Evolutionary conservation across 2,113 vertebrate species (phyloP).

Genomic region (Corvus moneduloides): DNA sequence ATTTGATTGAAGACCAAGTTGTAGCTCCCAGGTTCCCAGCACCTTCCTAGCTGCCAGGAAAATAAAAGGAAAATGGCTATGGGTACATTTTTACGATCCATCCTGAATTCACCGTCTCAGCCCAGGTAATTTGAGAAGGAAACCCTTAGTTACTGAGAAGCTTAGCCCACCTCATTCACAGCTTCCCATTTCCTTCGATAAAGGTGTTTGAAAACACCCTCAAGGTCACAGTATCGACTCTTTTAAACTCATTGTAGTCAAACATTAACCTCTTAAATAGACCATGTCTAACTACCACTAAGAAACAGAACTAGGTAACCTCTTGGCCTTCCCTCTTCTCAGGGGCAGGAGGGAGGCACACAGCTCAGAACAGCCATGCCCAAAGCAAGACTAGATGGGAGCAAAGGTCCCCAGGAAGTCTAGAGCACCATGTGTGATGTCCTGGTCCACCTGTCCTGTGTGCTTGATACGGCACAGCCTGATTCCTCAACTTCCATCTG

Average conservation of each 20-base stretch:
- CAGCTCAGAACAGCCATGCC: neutral
- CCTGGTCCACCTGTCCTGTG: neutral
- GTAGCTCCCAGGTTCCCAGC: neutral
- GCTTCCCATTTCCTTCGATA: neutral
- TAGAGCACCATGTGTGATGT: fast-evolving
- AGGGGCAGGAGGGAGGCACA: neutral
- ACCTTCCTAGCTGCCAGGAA: neutral
- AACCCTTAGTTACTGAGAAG: neutral
- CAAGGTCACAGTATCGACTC: fast-evolving
- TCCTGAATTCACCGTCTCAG: neutral
- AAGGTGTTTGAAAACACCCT: neutral
- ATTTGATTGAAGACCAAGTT: neutral
- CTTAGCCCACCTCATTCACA: neutral
- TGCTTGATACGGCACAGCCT: neutral
- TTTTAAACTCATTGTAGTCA: neutral
- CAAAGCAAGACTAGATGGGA: neutral
- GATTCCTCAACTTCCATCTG: neutral
- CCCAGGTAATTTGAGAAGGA: neutral
- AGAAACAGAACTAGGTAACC: neutral
- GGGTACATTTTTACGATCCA: neutral
- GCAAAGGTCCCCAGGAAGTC: neutral
- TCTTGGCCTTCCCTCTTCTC: neutral
- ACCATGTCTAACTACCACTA: neutral
- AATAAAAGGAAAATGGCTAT: neutral
- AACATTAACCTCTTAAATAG: neutral